These are phyloP conservation scores for Tipula confusa DNA, from an alignment of 2,888 invertebrate genomes.

Conservation along the genomic window DNA sequence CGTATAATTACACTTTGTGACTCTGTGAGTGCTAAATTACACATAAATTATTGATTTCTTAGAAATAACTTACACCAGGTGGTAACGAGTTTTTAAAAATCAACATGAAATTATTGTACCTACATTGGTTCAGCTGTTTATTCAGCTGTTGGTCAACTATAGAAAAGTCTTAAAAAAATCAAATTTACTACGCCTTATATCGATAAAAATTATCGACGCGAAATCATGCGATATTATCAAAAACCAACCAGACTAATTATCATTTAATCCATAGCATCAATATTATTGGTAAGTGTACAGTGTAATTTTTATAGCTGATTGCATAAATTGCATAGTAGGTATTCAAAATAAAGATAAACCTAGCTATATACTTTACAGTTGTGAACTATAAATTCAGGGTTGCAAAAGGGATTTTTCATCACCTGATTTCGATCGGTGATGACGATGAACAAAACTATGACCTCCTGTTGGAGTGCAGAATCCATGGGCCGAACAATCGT, in stretches of 20 bases:
- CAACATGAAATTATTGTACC: neutral
- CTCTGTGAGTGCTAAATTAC: neutral
- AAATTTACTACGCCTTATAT: neutral
- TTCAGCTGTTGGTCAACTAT: neutral
- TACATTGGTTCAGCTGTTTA: neutral
- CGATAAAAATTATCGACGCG: neutral
- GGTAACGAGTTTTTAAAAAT: neutral
- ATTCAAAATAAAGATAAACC: too few species aligned
- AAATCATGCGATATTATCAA: neutral
- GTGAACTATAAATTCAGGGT: too few species aligned
- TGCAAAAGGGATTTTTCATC: too few species aligned
- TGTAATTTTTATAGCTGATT: too few species aligned
- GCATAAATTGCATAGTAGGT: too few species aligned
- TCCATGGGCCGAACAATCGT: too few species aligned
- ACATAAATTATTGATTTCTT: neutral
- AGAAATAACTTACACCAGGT: neutral
- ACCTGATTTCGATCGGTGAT: too few species aligned
- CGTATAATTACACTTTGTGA: neutral
- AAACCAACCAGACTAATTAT: neutral
- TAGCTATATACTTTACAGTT: too few species aligned
- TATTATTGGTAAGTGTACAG: neutral
- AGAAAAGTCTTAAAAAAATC: neutral
- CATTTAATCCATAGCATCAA: neutral
- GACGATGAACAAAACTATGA: too few species aligned
- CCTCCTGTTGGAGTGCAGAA: too few species aligned